Evolutionary conservation across 2,888 invertebrate species (phyloP), one percentile per base, ranked within the genome.

Genomic region (Ichneumoninae sp.): DNA sequence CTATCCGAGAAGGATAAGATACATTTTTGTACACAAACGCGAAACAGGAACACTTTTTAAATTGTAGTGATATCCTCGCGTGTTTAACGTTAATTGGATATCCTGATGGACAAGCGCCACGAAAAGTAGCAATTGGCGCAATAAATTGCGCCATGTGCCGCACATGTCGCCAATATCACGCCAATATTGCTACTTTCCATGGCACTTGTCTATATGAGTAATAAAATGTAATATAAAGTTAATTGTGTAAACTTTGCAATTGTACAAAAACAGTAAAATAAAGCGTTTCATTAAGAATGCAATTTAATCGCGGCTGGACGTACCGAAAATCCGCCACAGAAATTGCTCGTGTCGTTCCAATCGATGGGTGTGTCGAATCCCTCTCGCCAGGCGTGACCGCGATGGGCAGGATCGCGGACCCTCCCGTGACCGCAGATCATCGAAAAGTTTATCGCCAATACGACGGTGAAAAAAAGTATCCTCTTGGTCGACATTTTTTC

Each of bases 331-430:
- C 88, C 88, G 26, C 88, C 88, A 62, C 87, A 87, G 54, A 33
- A 86, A 57, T 85, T 85, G 47, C 82, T 84, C 69, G 81, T 85
- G 62, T 88, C 88, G 8, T 86, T 72, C 57, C 72, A 87, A 80
- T 87, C 84, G 4, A 19, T 22, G 7, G 87, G 86, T 6, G 84
- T 86, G 1, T 83, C 44, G 33, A 86, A 87, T 30, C 85, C 86
- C 1, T 62, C 22, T 71, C 87, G 81, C 88, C 87, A 88, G 13
- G 87, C 86, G 16, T 83, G 83, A 30, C 86, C 85, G 33, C 89
- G 83, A 76, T 86, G 80, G 4, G 87, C 86, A 2, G 88, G 88
- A 33, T 87, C 86, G 66, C 82, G 80, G 13, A 87, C 71, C 36
- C 80, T 84, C 54, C 88, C 89, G 78, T 87, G 87, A 4, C 80